Evolutionary conservation across 2,113 vertebrate genomes (phyloP), one percentile per base, ranked within the genome.

Genomic region (Gymnogyps californianus): DNA sequence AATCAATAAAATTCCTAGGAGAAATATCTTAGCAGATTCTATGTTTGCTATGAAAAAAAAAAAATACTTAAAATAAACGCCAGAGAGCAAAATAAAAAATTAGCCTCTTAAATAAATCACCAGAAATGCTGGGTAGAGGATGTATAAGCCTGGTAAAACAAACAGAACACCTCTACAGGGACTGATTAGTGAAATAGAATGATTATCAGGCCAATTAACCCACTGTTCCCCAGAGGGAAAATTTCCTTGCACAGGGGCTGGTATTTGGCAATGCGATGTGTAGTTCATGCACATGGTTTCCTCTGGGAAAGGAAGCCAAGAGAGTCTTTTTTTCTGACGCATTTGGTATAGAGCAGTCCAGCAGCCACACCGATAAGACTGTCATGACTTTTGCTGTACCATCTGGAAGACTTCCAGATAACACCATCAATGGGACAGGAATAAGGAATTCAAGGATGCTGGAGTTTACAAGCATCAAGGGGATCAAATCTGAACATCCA

Each of bases 141-240:
- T 88, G 34, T 32, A 29, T 54, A 42, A 93, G 32, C 46, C 61
- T 91, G 83, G 49, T 77, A 85, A 94, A 94, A 93, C 82, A 91
- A 97, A 94, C 91, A 95, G 84, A 96, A 75, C 51, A 59, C 84
- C 84, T 96, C 96, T 97, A 38, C 76, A 58, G 94, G 95, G 96
- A 95, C 87, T 90, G 87, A 96, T 97, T 96, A 97, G 92, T 84
- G 83, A 59, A 95, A 94, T 2, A 34, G 69, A 87, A 81, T 93
- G 79, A 95, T 97, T 96, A 96, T 83, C 89, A 93, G 89, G 81
- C 78, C 81, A 93, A 91, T 97, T 97, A 97, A 96, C 91, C 96
- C 96, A 77, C 71, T 86, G 93, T 7, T 70, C 74, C 86, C 93
- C 93, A 89, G 77, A 84, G 93, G 46, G 52, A 62, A 78, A 36